Evolutionary conservation across 1,140 invertebrate species (phyloP).

Genomic region (Thaumetopoea pityocampa): DNA sequence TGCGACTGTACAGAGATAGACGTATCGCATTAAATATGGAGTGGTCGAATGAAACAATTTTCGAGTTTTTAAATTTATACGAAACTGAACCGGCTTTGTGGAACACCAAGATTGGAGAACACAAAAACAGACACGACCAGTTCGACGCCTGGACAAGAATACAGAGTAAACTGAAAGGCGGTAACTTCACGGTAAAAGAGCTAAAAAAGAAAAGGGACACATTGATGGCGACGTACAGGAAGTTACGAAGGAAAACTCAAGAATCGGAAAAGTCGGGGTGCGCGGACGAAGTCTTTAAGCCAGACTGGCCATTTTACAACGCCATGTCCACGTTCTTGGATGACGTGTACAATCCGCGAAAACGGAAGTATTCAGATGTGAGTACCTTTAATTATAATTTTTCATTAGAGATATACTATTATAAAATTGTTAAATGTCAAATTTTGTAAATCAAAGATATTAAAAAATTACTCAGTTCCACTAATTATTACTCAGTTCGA

Average conservation of each 20-base stretch:
- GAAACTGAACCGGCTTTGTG: constrained; percentile 8
- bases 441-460: no score
- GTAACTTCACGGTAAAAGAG: neutral
- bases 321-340: neutral
- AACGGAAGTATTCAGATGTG: no score
- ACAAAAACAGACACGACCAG: constrained; percentile 6
- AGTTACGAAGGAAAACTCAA: constrained; percentile 4
- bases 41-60: constrained; percentile 5
- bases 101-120: constrained; percentile 3
- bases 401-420: no score
- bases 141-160: constrained; percentile 5
- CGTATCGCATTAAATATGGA: constrained; percentile 4
- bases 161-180: neutral
- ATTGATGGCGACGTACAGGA: constrained; percentile 10
- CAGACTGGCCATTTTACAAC: constrained; percentile 7
- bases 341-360: constrained; percentile 1
- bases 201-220: constrained; percentile 14
- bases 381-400: no score
- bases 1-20: neutral
- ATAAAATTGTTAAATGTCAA: no score
- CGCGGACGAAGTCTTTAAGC: constrained; percentile 2
- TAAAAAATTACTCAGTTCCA: no score
- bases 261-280: neutral
- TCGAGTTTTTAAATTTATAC: constrained; percentile 11
- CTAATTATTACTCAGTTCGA: no score